Base-by-base conservation (phyloP, 2,797 vertebrate species). In the Poecilia picta region DNA sequence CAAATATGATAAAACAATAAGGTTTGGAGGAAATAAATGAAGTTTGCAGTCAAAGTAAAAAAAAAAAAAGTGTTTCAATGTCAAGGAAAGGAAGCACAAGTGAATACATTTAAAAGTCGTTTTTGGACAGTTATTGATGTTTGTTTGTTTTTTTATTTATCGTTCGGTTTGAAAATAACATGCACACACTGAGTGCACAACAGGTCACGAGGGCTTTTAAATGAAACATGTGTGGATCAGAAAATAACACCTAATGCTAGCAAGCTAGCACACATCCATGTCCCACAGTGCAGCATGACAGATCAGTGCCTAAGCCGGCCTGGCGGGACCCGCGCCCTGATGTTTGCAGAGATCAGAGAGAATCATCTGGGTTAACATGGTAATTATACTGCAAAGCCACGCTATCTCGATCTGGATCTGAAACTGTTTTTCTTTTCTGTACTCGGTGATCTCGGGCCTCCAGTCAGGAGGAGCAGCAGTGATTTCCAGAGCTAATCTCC, bases 311-410 rank as follows among this genome's bases (percentile, higher is more conserved):
- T 95, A 95, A 96, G 87, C 92, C 85, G 91, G 92, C 89, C 91
- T 94, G 93, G 93, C 86, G 92, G 92, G 91, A 93, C 90, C 91
- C 87, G 84, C 74, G 88, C 93, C 94, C 91, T 88, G 87, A 92
- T 95, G 94, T 95, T 96, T 95, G 93, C 92, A 94, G 93, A 95
- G 95, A 95, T 95, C 95, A 96, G 93, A 94, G 91, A 88, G 93
- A 96, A 95, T 96, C 89, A 94, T 95, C 92, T 91, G 94, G 94
- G 96, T 96, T 93, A 96, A 90, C 94, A 93, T 94, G 94, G 92
- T 93, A 96, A 94, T 92, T 91, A 95, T 96, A 95, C 93, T 83
- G 93, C 94, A 95, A 94, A 95, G 94, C 94, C 92, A 84, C 89
- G 85, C 95, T 97, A 97, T 96, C 95, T 93, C 82, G 84, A 91